These are phyloP conservation scores for Melozone crissalis DNA, from an alignment of 2,113 vertebrate genomes.

Conservation along the genomic window DNA sequence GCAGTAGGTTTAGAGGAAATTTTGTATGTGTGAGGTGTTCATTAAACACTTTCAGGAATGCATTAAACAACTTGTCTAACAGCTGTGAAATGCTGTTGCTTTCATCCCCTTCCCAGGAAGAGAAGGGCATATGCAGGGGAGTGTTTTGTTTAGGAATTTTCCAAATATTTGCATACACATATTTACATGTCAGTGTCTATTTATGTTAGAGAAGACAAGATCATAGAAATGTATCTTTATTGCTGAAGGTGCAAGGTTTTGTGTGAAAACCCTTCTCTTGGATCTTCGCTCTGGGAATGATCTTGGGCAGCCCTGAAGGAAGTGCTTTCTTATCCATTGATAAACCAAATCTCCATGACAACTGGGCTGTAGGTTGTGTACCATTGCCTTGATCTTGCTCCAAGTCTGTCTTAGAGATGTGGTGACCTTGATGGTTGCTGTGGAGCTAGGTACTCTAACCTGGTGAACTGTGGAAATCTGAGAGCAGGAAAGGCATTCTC, in stretches of 20 bases:
- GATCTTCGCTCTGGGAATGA: not conserved
- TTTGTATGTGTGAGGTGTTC: not conserved
- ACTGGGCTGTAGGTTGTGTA: not conserved
- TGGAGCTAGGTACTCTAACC: not conserved
- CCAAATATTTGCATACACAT: not conserved
- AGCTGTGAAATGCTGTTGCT: not conserved
- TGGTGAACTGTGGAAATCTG: not conserved
- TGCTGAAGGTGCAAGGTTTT: not conserved
- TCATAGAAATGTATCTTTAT: not conserved
- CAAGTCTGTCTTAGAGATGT: not conserved
- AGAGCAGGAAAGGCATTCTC: conserved; percentile 15
- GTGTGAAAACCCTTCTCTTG: not conserved
- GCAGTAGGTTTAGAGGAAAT: not conserved
- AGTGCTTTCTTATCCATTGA: not conserved
- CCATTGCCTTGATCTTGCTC: not conserved
- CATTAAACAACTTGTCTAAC: not conserved
- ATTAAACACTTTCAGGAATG: not conserved
- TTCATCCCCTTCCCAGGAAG: conserved; percentile 19
- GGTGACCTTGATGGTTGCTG: not conserved
- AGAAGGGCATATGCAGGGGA: not conserved
- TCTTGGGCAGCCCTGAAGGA: not conserved
- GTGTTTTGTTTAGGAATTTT: conserved; percentile 37
- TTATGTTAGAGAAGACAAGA: not conserved
- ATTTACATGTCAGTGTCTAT: not conserved
- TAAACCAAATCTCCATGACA: not conserved